Conservation (phyloP, 2,113 vertebrate genomes). For the Pseudorectes ferrugineus region DNA sequence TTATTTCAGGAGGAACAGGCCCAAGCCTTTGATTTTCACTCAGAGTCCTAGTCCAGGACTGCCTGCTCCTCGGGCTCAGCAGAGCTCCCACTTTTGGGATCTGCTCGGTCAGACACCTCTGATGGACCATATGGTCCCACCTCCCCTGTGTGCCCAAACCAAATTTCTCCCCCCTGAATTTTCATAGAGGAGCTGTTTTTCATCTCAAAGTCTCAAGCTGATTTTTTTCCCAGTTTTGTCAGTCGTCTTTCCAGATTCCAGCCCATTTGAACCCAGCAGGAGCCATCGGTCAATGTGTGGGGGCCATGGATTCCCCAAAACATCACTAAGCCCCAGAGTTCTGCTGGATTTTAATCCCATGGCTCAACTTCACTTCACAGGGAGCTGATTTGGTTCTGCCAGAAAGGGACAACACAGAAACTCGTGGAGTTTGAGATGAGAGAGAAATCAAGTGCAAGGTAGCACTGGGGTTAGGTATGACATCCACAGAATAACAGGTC, state of each 20-base stretch:
- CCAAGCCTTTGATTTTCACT: background rate
- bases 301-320: rapidly evolving
- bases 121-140: background rate
- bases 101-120: background rate
- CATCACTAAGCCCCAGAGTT: background rate
- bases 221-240: rapidly evolving
- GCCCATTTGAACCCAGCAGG: background rate
- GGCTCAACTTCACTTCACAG: rapidly evolving
- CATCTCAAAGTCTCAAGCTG: background rate
- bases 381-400: background rate
- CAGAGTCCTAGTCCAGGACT: background rate
- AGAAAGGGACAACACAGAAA: background rate
- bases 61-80: background rate
- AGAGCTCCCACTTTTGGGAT: background rate
- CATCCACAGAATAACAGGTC: no score
- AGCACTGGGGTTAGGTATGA: background rate
- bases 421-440: background rate
- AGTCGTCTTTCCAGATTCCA: background rate
- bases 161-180: background rate
- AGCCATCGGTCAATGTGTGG: background rate
- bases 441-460: background rate
- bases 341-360: background rate
- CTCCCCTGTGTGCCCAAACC: background rate
- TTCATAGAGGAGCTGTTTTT: background rate
- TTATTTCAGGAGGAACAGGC: background rate